Evolutionary conservation across 1,140 invertebrate genomes (phyloP), one percentile per base, ranked within the genome.

Genomic region (Zaprionus ghesquierei): DNA sequence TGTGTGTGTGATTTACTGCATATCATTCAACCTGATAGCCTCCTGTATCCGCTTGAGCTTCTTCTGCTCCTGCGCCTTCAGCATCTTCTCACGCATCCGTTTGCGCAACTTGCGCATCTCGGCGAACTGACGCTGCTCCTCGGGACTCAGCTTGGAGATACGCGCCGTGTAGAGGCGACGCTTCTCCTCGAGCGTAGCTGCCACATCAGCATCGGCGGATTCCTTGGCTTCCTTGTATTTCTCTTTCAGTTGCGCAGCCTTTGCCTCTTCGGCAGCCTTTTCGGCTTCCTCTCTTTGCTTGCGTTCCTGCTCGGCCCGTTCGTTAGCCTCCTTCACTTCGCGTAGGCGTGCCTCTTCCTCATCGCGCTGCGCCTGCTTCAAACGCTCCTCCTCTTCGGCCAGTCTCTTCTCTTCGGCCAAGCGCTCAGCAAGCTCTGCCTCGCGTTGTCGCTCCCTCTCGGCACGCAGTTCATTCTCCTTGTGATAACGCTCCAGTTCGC

Each of bases 21-120:
- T 64, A n/a, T 89, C 76, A 18, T 76, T 82, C 23, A 82, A 55
- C 51, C 84, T 69, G n/a, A 84, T 89, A 50, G 82, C 82, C 25
- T 87, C 68, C 72, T 89, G 85, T 78, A 82, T 84, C 64, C 80
- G 56, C 70, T 89, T 89, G 6, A 89, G 72, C 35, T 89, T 69
- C 78, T 86, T 78, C 22, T 77, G 69, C 49, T 66, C 46, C 58
- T 76, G 66, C 18, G 79, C 66, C 46, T 64, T 73, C 27, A 66
- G 13, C 51, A 68, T 68, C 51, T 75, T 69, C 53, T 89, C 77
- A 15, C 75, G 70, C 41, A 89, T 50, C 69, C 69, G 65, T 60
- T 92, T 92, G 63, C 90, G 89, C 46, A 77, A 58, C 69, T 89
- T 90, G 41, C 90, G 90, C 77, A 85, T 82, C 41, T 92, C 85